These are phyloP conservation scores for Cliona cf. orientalis DNA, from an alignment of 37 sponge, comb jelly and placozoan species.

Conservation along the genomic window DNA sequence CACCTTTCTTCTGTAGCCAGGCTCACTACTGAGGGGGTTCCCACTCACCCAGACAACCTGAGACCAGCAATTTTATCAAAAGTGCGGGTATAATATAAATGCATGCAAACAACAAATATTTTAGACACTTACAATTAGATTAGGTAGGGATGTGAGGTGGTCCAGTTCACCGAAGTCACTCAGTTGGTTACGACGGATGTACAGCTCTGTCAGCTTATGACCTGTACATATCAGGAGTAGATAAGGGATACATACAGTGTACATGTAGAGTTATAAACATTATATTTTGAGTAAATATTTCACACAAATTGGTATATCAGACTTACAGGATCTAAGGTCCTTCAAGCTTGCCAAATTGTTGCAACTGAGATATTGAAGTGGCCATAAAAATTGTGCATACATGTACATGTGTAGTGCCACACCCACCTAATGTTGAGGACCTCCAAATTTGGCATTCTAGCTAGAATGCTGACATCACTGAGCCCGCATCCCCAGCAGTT, in stretches of 20 bases:
- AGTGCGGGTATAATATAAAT: too few species aligned
- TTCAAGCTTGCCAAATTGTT: slow-evolving; percentile 51
- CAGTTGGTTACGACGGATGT: slow-evolving; percentile 59
- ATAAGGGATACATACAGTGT: background rate
- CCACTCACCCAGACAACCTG: slow-evolving; percentile 77
- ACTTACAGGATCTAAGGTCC: slow-evolving; percentile 53
- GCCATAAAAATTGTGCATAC: background rate
- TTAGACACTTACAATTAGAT: slow-evolving; percentile 36
- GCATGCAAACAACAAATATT: too few species aligned
- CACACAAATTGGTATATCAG: background rate
- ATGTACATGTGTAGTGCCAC: background rate
- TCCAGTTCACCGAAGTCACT: slow-evolving; percentile 44
- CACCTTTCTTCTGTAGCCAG: slow-evolving; percentile 50
- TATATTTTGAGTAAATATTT: background rate
- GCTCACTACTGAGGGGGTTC: slow-evolving; percentile 53
- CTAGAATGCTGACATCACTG: slow-evolving; percentile 44
- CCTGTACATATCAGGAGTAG: slow-evolving; percentile 42
- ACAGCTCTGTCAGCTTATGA: slow-evolving; percentile 62
- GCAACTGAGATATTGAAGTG: slow-evolving; percentile 28
- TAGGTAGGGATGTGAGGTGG: slow-evolving; percentile 23
- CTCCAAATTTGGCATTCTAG: slow-evolving; percentile 44
- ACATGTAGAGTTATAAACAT: background rate
- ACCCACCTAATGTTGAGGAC: slow-evolving; percentile 66
- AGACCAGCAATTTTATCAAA: too few species aligned
- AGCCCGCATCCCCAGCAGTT: slow-evolving; percentile 85